Base-by-base conservation (phyloP, 2,888 invertebrate species). In the Panopea generosa region DNA sequence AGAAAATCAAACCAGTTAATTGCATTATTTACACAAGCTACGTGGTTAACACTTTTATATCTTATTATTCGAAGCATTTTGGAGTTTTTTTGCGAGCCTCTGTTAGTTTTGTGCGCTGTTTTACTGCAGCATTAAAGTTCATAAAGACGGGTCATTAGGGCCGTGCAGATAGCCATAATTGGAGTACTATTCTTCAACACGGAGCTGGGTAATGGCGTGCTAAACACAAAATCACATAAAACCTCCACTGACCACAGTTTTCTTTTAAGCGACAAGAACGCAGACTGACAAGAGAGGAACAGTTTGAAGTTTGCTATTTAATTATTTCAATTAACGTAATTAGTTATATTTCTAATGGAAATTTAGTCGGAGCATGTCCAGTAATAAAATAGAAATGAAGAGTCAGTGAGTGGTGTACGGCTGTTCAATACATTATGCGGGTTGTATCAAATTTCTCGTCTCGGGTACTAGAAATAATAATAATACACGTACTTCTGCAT, bases 71-170 rank as follows among this genome's bases (percentile, higher is more conserved):
- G 6, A 16, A 3, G n/a, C 16, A 47, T 47, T 47, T 47, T n/a
- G 20, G n/a, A 16, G 47, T 33, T 7, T 33, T 33, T 33, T 33
- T 33, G 33, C 4, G 33, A 33, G 47, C 47, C 6, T 20, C 7
- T 47, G n/a, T 47, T 59, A 57, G 59, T 49, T 67, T 57, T 59
- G 59, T 67, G 24, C 38, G 38, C 20, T 49, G 14, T 70, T 70
- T 70, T 70, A 70, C 47, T n/a, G 33, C 56, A 16, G 47, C 61
- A 70, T 70, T 70, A 70, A 68, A 70, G 55, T 62, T 70, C 70
- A 62, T 70, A 61, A 62, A 43, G 22, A 53, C 55, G 29, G 56
- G 47, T 55, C 55, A 55, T 55, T 55, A 55, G 29, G 29, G 20
- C 33, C n/a, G 11, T 7, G 16, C 33, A 29, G 33, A 33, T 33